These are phyloP conservation scores for Eupristina koningsbergeri DNA, from an alignment of 1,140 invertebrate species.

Conservation along the genomic window DNA sequence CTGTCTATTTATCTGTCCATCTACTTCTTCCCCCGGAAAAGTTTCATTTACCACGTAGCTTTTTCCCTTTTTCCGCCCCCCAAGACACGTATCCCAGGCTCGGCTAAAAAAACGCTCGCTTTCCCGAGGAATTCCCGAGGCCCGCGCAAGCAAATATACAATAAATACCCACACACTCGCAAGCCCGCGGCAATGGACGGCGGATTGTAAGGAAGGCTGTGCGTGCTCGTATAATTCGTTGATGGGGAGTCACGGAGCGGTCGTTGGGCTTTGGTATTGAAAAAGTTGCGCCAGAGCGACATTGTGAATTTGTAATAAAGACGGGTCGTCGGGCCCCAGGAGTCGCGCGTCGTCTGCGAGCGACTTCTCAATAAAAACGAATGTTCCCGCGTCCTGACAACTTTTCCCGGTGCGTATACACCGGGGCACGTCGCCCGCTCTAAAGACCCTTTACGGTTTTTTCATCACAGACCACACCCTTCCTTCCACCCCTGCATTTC, in stretches of 20 bases:
- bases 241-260: conserved; percentile 28
- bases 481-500: background rate
- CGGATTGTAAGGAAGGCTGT: conserved; percentile 5
- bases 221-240: background rate
- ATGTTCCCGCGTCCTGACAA: conserved; percentile 32
- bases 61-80: too few species aligned
- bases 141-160: background rate
- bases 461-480: conserved; percentile 10
- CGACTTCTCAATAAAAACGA: conserved; percentile 58
- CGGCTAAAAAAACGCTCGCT: background rate
- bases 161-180: background rate
- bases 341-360: background rate
- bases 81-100: background rate
- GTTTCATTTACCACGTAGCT: background rate
- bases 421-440: conserved; percentile 2
- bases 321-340: too few species aligned
- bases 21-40: background rate
- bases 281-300: conserved; percentile 57
- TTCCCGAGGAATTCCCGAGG: background rate
- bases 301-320: conserved; percentile 62
- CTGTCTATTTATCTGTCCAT: background rate
- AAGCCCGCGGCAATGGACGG: background rate
- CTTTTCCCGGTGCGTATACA: conserved; percentile 51
- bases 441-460: conserved; percentile 53
- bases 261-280: conserved; percentile 57